Evolutionary conservation across 2,797 vertebrate species (phyloP).

Genomic region (Distichodus sexfasciatus): DNA sequence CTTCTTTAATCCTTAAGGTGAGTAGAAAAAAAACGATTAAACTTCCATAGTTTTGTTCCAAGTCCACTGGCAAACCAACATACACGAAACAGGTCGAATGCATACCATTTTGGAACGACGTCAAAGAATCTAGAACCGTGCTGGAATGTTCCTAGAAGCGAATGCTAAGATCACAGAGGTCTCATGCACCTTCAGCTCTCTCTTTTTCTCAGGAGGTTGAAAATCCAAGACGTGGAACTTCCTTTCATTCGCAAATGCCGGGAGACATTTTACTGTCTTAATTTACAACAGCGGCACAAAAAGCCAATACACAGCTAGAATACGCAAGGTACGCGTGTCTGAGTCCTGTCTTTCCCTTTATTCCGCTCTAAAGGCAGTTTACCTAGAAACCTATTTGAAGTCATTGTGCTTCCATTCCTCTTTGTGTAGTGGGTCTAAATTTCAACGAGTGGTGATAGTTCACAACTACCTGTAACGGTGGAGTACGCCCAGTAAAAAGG

Average conservation of each 20-base stretch:
- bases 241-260: conserved; percentile 59
- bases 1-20: too few relatives aligned
- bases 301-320: conserved; percentile 73
- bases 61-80: background rate
- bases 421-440: conserved; percentile 72
- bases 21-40: too few relatives aligned
- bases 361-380: conserved; percentile 67
- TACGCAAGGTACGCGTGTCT: conserved; percentile 70
- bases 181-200: conserved; percentile 34
- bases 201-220: conserved; percentile 44
- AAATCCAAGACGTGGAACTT: conserved; percentile 43
- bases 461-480: conserved; percentile 80
- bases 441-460: conserved; percentile 74
- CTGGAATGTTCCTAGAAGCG: background rate
- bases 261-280: conserved; percentile 64
- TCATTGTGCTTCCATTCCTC: conserved; percentile 74
- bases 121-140: background rate
- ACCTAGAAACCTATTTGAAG: conserved; percentile 80
- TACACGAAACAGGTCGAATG: too few relatives aligned
- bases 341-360: conserved; percentile 56
- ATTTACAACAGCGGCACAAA: conserved; percentile 68
- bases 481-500: conserved; percentile 66
- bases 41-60: too few relatives aligned
- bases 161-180: conserved; percentile 21
- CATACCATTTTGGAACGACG: background rate